These are phyloP conservation scores for human DNA, from an alignment of 2,113 vertebrate species.

Conservation along the genomic window DNA sequence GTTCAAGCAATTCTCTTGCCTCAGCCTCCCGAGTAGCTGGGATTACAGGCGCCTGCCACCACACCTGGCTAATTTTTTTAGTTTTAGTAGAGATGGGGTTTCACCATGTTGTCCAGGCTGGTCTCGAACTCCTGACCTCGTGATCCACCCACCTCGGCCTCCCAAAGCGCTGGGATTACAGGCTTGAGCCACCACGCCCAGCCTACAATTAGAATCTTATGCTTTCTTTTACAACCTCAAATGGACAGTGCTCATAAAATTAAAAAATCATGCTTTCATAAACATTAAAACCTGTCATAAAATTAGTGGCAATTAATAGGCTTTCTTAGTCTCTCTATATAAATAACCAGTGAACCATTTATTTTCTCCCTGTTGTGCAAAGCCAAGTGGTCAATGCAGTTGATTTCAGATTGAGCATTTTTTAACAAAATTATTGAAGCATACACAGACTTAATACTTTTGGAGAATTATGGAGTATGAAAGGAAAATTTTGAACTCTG, in stretches of 20 bases:
- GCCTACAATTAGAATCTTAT: background rate
- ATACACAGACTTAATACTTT: slow-evolving; percentile 8
- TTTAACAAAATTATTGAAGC: background rate
- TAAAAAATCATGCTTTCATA: slow-evolving; percentile 15
- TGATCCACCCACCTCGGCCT: no score
- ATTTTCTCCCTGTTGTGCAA: background rate
- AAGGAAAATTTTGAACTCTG: background rate
- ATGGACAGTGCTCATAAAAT: slow-evolving; percentile 23
- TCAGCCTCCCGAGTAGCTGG: no score
- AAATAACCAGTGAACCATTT: background rate
- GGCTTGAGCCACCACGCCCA: no score
- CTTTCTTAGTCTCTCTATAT: background rate
- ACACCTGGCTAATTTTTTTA: no score
- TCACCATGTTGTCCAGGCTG: no score
- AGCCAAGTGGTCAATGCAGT: background rate
- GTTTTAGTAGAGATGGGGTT: no score
- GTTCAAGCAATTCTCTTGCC: no score
- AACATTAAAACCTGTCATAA: slow-evolving; percentile 17
- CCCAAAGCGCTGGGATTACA: no score
- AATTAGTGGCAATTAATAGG: background rate
- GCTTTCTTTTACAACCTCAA: background rate
- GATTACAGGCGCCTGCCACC: no score
- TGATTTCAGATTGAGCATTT: slow-evolving; percentile 31
- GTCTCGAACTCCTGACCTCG: no score
- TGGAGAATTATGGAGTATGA: background rate